These are phyloP conservation scores for Pterostichus madidus DNA, from an alignment of 2,888 invertebrate genomes.

Conservation along the genomic window DNA sequence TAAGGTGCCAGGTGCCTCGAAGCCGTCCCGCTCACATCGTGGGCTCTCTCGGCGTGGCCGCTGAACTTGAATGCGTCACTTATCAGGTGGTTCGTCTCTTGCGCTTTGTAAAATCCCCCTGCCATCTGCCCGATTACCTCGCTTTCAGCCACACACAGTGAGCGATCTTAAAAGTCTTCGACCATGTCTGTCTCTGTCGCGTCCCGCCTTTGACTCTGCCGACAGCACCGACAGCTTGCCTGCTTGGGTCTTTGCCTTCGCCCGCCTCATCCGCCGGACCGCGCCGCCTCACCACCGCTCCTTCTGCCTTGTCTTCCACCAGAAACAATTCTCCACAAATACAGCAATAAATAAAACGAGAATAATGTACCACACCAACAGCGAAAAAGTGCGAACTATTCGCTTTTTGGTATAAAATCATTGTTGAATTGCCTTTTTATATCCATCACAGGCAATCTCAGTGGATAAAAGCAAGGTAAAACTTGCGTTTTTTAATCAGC, in stretches of 20 bases:
- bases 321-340: constrained; percentile 9
- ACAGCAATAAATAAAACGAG: background rate
- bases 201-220: constrained; percentile 68
- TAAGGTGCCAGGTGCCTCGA: constrained; percentile 49
- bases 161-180: constrained; percentile 55
- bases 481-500: too few relatives aligned
- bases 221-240: constrained; percentile 57
- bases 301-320: background rate
- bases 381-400: background rate
- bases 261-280: background rate
- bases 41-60: background rate
- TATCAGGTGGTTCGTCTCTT: constrained; percentile 70
- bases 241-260: constrained; percentile 13
- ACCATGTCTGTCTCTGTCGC: constrained; percentile 68
- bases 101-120: constrained; percentile 62
- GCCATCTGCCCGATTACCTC: constrained; percentile 51
- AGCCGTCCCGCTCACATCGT: background rate
- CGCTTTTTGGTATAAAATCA: background rate
- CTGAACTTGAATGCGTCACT: constrained; percentile 66
- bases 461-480: too few relatives aligned
- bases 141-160: constrained; percentile 67
- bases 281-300: background rate
- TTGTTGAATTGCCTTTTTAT: background rate
- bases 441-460: too few relatives aligned
- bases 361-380: background rate